These are phyloP conservation scores for Himalopsyche japonica DNA, from an alignment of 2,888 invertebrate genomes.

Conservation along the genomic window DNA sequence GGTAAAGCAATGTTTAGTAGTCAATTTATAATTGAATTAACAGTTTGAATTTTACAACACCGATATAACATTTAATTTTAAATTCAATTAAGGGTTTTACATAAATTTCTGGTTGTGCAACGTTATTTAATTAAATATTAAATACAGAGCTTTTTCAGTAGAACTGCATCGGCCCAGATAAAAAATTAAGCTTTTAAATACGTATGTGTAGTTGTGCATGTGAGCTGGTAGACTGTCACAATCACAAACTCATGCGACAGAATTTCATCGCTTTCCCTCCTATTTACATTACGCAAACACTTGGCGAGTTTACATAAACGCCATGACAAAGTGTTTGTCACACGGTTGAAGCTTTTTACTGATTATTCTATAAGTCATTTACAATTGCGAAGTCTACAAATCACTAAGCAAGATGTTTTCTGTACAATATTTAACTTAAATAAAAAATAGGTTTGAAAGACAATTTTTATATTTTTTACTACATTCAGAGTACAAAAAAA, in stretches of 20 bases:
- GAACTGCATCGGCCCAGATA: neutral
- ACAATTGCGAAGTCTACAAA: neutral
- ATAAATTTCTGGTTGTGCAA: no score
- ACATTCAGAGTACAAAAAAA: no score
- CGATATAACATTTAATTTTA: neutral
- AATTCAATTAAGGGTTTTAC: neutral
- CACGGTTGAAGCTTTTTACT: neutral
- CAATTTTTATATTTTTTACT: no score
- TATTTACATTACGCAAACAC: neutral
- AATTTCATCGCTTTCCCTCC: neutral
- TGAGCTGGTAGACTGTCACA: neutral
- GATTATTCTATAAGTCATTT: neutral
- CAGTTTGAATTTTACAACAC: neutral
- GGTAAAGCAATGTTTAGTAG: no score
- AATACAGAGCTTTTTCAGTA: neutral
- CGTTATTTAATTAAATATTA: neutral
- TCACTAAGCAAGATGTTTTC: no score
- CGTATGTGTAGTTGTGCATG: neutral
- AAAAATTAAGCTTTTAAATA: neutral
- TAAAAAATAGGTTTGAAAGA: no score
- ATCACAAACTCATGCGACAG: neutral
- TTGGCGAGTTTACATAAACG: neutral
- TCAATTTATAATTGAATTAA: no score
- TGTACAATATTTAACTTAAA: no score
- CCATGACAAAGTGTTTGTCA: neutral